phyloP scores from a whole-genome alignment of 2,888 invertebrate genomes.

The Melikaiella ostensackeni region DNA sequence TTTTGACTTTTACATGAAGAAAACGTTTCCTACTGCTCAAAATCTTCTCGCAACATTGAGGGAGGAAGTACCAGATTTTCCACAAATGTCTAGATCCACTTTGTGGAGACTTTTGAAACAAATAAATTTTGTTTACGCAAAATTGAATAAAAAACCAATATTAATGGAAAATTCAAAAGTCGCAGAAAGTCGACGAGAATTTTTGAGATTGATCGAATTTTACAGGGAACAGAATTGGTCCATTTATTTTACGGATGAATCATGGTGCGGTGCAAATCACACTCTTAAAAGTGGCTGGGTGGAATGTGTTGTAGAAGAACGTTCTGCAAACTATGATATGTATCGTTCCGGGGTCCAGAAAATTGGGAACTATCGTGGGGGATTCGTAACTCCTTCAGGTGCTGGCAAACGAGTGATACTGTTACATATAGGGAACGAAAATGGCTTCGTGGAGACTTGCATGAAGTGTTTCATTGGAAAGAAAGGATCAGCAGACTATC shows the following conservation, averaged over 20 bases:
- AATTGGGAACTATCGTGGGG: background rate
- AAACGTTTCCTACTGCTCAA: no score
- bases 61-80: no score
- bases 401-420: background rate
- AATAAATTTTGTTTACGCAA: background rate
- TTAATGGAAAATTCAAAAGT: no score
- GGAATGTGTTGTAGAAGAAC: background rate
- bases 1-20: no score
- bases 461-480: conserved; percentile 16
- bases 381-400: background rate
- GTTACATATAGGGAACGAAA: background rate
- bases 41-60: no score
- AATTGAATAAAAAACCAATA: conserved; percentile 11
- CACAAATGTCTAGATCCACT: no score
- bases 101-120: background rate
- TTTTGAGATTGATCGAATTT: no score
- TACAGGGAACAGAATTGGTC: no score
- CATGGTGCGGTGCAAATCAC: no score
- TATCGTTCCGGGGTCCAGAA: background rate
- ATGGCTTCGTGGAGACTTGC: no score
- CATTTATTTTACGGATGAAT: no score
- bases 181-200: no score
- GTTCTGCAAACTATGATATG: background rate
- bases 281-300: background rate
- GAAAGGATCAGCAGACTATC: conserved; percentile 39